These are phyloP conservation scores for Polia nebulosa DNA, from an alignment of 2,888 invertebrate species.

Conservation along the genomic window DNA sequence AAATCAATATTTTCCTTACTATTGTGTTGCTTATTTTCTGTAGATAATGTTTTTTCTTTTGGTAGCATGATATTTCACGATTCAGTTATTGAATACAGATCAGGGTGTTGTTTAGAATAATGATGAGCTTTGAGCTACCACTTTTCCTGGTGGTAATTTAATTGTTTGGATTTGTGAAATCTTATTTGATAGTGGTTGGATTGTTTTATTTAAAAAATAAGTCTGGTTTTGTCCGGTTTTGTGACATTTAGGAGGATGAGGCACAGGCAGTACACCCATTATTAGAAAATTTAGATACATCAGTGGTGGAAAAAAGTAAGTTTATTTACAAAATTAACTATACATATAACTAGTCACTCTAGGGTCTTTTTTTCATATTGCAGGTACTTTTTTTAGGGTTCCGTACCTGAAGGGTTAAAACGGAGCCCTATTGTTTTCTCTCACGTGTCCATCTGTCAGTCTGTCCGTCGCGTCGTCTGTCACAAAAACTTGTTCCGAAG, in stretches of 20 bases:
- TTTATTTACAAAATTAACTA: no score
- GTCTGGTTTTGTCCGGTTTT: neutral
- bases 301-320: no score
- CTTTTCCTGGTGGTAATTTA: conserved; percentile 7
- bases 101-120: conserved; percentile 44
- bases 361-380: no score
- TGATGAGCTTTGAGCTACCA: conserved; percentile 27
- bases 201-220: neutral
- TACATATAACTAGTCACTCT: no score
- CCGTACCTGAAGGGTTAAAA: no score
- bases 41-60: conserved; percentile 13
- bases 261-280: neutral
- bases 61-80: conserved; percentile 31
- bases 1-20: conserved; percentile 15
- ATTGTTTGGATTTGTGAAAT: conserved; percentile 12
- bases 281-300: no score
- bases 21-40: neutral
- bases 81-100: conserved; percentile 57
- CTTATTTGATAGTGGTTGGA: neutral
- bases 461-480: no score
- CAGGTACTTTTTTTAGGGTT: no score
- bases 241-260: neutral
- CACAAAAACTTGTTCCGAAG: no score
- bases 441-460: no score
- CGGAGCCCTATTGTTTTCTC: no score